Evolutionary conservation across 1,140 invertebrate genomes (phyloP).

Genomic region (Macrotrachela quadricornifera): DNA sequence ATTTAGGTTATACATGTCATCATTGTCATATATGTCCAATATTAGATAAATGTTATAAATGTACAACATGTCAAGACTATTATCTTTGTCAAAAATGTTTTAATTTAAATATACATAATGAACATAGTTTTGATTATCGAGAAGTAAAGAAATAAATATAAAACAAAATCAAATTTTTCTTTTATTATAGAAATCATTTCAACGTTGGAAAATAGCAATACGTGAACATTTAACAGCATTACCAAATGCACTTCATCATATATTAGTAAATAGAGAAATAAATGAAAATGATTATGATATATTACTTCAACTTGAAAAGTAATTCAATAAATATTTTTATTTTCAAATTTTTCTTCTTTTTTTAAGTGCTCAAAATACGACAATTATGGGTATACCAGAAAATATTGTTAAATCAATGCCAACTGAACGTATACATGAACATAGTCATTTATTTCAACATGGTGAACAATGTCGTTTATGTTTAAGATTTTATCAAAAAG

Average conservation of each 20-base stretch:
- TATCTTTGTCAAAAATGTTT: slow-evolving; percentile 27
- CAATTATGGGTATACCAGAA: slow-evolving; percentile 13
- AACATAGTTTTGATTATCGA: slow-evolving; percentile 26
- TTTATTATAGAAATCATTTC: slow-evolving; percentile 19
- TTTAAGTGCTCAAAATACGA: too few species aligned
- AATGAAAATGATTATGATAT: slow-evolving; percentile 25
- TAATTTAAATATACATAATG: slow-evolving; percentile 23
- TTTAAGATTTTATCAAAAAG: slow-evolving; percentile 18
- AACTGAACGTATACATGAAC: slow-evolving; percentile 17
- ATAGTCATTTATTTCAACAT: slow-evolving; percentile 17
- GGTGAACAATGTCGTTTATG: slow-evolving; percentile 26
- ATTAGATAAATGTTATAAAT: slow-evolving; percentile 31
- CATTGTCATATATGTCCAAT: slow-evolving; percentile 22
- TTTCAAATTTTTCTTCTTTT: too few species aligned
- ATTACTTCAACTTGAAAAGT: slow-evolving; percentile 17
- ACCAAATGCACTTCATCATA: slow-evolving; percentile 19
- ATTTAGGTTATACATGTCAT: slow-evolving; percentile 18
- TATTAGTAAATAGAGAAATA: slow-evolving; percentile 23
- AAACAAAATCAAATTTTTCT: background rate
- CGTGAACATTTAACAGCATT: slow-evolving; percentile 17
- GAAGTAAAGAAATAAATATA: slow-evolving; percentile 21
- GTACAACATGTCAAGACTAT: slow-evolving; percentile 17
- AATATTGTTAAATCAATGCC: slow-evolving; percentile 19
- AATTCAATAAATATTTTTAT: too few species aligned
- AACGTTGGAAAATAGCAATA: slow-evolving; percentile 20